phyloP scores from a whole-genome alignment of 2,113 vertebrate species.

The Solea solea region DNA sequence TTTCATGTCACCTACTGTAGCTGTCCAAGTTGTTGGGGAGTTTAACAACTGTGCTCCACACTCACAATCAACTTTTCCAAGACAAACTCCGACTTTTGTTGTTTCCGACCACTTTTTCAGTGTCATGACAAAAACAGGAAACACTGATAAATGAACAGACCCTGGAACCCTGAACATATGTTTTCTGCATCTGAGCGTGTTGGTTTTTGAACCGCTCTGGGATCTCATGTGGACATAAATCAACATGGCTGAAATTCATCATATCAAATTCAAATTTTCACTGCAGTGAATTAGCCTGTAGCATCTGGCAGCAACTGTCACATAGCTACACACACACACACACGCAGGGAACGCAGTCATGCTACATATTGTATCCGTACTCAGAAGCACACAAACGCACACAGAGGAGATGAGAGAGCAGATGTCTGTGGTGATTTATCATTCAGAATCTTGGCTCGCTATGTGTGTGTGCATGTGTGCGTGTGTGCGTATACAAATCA shows the following conservation, averaged over 20 bases:
- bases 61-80: neutral
- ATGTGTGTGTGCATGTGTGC: conserved; percentile 9
- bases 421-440: conserved; percentile 39
- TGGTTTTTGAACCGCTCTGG: conserved; percentile 25
- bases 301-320: conserved; percentile 37
- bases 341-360: neutral
- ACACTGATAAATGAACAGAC: conserved; percentile 13
- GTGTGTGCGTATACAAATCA: conserved; percentile 20
- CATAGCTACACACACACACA: neutral
- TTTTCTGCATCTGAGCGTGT: neutral
- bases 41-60: too few species aligned
- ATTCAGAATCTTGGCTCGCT: conserved; percentile 18
- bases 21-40: too few species aligned
- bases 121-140: neutral
- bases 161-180: neutral
- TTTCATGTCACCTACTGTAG: too few species aligned
- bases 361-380: neutral
- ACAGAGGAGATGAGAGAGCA: conserved; percentile 13
- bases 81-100: conserved; percentile 12
- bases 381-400: conserved; percentile 4
- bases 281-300: conserved; percentile 21
- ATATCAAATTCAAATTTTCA: conserved; percentile 21
- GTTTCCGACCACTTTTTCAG: conserved; percentile 5
- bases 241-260: conserved; percentile 41
- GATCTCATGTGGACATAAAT: conserved; percentile 40